Conservation (phyloP, 2,113 vertebrate genomes). For the Lota lota region DNA sequence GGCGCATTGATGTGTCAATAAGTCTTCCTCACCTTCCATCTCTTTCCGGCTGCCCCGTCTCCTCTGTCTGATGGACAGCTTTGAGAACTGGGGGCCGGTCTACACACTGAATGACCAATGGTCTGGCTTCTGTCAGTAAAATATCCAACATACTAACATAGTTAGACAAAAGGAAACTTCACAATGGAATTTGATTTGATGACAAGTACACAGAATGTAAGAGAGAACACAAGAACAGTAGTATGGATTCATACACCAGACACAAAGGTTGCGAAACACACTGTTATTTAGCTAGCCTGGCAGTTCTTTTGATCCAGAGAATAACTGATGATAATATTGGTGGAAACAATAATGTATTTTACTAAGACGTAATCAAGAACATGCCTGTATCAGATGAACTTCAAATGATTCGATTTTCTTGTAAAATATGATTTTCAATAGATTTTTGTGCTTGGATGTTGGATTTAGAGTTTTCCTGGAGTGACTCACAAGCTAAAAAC, state of each 20-base stretch:
- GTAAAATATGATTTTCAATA: too few relatives aligned
- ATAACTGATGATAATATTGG: too few relatives aligned
- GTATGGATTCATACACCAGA: neutral
- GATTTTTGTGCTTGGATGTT: too few relatives aligned
- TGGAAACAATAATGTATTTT: too few relatives aligned
- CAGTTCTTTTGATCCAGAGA: too few relatives aligned
- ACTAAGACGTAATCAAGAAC: too few relatives aligned
- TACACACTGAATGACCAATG: neutral
- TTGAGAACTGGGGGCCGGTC: neutral
- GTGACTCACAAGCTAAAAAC: neutral
- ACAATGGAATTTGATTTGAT: neutral
- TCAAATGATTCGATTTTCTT: too few relatives aligned
- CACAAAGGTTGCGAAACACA: too few relatives aligned
- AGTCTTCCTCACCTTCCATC: conserved; percentile 46
- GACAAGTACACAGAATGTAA: neutral
- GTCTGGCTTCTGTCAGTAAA: neutral
- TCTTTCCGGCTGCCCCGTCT: neutral
- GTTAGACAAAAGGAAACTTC: neutral
- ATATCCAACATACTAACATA: neutral
- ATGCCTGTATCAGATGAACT: too few relatives aligned
- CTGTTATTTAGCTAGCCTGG: too few relatives aligned
- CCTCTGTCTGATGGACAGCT: neutral
- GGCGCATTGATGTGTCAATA: neutral
- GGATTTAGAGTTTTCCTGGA: neutral
- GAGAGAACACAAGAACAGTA: neutral